phyloP scores from a whole-genome alignment of 2,888 invertebrate genomes.

The Dolichomitus sp. region DNA sequence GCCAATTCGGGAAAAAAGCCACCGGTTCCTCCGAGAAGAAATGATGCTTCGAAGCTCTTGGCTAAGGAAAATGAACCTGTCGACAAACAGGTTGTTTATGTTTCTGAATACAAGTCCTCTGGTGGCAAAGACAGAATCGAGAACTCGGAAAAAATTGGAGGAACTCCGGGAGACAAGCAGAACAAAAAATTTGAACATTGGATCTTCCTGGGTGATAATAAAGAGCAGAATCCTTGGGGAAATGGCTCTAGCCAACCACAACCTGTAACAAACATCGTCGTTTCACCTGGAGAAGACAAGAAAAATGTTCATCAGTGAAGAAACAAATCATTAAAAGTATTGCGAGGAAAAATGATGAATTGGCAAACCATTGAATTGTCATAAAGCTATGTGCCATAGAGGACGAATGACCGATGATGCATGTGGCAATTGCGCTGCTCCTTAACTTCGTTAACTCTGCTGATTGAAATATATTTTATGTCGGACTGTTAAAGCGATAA shows the following conservation, averaged over 20 bases:
- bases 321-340: background rate
- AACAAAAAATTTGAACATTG: conserved; percentile 84
- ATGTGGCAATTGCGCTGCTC: conserved; percentile 15
- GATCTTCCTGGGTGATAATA: conserved; percentile 82
- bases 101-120: conserved; percentile 81
- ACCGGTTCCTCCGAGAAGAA: conserved; percentile 87
- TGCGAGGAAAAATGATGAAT: conserved; percentile 33
- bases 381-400: conserved; percentile 72
- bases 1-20: conserved; percentile 83
- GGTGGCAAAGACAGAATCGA: conserved; percentile 59
- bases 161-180: conserved; percentile 30
- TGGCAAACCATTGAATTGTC: conserved; percentile 31
- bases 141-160: conserved; percentile 57
- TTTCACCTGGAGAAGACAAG: conserved; percentile 76
- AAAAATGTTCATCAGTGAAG: conserved; percentile 69
- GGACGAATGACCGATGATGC: conserved; percentile 34
- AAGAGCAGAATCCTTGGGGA: conserved; percentile 80
- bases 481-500: background rate
- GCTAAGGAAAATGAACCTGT: conserved; percentile 68
- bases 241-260: conserved; percentile 79
- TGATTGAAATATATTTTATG: background rate
- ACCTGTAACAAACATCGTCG: conserved; percentile 81
- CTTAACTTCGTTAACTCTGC: conserved; percentile 4
- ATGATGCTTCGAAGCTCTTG: conserved; percentile 82
- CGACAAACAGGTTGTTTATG: conserved; percentile 83